Percentiles rank a stretch among this genome's conserved stretches.
Conservation (phyloP, 2,113 vertebrate species). For the Balaeniceps rex region DNA sequence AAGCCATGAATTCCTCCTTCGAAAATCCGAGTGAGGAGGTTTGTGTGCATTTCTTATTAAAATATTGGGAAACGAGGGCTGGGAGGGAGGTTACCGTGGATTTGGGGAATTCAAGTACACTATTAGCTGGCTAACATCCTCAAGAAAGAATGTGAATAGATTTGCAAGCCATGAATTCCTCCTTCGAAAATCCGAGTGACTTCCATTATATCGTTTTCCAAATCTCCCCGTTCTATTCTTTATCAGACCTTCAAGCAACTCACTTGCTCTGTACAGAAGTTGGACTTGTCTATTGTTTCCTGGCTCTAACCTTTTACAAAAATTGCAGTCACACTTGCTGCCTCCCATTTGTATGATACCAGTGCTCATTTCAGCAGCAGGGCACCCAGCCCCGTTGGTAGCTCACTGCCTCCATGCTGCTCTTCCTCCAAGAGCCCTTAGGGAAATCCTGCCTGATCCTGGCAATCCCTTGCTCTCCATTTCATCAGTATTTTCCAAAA, state of each 20-base stretch:
- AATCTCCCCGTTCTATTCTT: background rate
- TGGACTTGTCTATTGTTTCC: background rate
- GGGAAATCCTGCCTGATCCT: background rate
- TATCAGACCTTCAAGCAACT: background rate
- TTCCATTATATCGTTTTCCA: background rate
- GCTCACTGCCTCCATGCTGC: background rate
- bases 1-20: background rate
- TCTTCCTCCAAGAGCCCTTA: background rate
- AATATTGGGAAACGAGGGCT: background rate
- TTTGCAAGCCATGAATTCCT: background rate
- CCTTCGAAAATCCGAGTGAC: background rate
- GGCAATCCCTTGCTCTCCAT: background rate
- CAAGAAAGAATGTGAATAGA: background rate
- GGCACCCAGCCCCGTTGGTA: accelerated
- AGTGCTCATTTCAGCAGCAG: background rate
- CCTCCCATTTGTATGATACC: background rate
- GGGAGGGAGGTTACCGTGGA: slow-evolving; percentile 27
- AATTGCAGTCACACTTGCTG: background rate
- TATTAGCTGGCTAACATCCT: background rate
- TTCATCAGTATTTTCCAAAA: background rate
- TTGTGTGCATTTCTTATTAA: background rate
- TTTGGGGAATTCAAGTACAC: background rate
- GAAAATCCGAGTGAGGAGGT: background rate
- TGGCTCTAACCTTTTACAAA: background rate
- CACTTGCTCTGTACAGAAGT: background rate